Conservation (phyloP, 1,140 invertebrate genomes). For the Sitophilus oryzae region DNA sequence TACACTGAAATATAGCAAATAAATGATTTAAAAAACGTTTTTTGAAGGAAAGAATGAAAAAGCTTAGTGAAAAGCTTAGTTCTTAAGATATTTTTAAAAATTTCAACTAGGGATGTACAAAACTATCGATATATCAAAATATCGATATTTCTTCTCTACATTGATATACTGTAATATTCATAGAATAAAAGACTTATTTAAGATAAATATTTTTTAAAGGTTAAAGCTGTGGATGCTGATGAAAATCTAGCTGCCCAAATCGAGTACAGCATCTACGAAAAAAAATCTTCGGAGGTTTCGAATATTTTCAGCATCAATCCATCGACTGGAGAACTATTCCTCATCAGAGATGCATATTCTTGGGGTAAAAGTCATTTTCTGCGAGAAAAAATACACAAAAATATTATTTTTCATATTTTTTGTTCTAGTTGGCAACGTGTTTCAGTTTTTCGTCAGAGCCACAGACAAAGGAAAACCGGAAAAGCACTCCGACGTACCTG, state of each 20-base stretch:
- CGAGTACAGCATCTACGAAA: slow-evolving; percentile 62
- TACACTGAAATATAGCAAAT: no score
- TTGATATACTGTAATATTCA: no score
- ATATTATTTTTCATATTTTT: not conserved
- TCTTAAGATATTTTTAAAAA: slow-evolving; percentile 37
- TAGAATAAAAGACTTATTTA: no score
- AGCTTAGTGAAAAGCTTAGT: slow-evolving; percentile 58
- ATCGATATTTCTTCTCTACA: no score
- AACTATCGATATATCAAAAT: no score
- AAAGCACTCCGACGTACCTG: slow-evolving; percentile 69
- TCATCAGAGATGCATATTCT: slow-evolving; percentile 15
- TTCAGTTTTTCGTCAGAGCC: slow-evolving; percentile 85
- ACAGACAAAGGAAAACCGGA: slow-evolving; percentile 66
- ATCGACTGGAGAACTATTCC: slow-evolving; percentile 55
- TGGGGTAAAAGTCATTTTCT: slow-evolving; percentile 9
- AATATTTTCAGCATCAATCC: slow-evolving; percentile 58
- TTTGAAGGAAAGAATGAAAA: slow-evolving; percentile 57
- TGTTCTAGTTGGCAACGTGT: slow-evolving; percentile 64
- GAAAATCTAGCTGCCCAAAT: slow-evolving; percentile 55
- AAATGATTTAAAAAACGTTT: no score
- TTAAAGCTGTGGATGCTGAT: slow-evolving; percentile 61
- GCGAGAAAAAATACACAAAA: not conserved
- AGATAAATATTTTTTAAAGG: slow-evolving; percentile 44
- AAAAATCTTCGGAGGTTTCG: slow-evolving; percentile 51
- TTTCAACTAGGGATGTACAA: not conserved